These are phyloP conservation scores for Tachysurus vachellii DNA, from an alignment of 2,113 vertebrate species.

Conservation along the genomic window DNA sequence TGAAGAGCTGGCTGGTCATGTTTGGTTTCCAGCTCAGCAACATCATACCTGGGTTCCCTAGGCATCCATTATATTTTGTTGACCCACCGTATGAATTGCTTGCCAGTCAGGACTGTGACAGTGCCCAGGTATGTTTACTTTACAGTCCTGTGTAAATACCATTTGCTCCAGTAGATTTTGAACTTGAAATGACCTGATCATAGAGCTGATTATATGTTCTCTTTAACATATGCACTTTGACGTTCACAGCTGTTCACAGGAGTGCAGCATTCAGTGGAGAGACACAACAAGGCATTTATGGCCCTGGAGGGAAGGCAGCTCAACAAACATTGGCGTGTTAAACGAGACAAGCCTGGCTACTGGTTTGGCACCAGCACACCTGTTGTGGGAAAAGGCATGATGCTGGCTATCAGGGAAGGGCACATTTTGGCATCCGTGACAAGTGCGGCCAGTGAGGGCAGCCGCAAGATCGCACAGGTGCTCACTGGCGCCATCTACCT, in stretches of 20 bases:
- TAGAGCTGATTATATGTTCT: background rate
- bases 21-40: conserved; percentile 92
- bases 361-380: conserved; percentile 84
- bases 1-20: conserved; percentile 93
- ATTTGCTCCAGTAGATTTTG: background rate
- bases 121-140: conserved; percentile 76
- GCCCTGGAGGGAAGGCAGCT: conserved; percentile 85
- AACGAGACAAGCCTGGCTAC: conserved; percentile 82
- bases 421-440: conserved; percentile 78
- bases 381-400: conserved; percentile 85
- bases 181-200: background rate
- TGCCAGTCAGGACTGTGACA: conserved; percentile 83
- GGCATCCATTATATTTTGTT: conserved; percentile 84
- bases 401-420: conserved; percentile 85
- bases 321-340: conserved; percentile 75
- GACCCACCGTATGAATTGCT: conserved; percentile 82
- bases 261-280: conserved; percentile 83
- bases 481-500: conserved; percentile 84
- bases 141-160: conserved; percentile 5
- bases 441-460: conserved; percentile 82
- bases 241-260: conserved; percentile 81
- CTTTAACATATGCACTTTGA: background rate
- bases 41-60: conserved; percentile 88
- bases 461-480: conserved; percentile 81
- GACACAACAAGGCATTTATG: conserved; percentile 88